Evolutionary conservation across 2,888 invertebrate genomes (phyloP).

Genomic region (Ptycholaimellus sp.): DNA sequence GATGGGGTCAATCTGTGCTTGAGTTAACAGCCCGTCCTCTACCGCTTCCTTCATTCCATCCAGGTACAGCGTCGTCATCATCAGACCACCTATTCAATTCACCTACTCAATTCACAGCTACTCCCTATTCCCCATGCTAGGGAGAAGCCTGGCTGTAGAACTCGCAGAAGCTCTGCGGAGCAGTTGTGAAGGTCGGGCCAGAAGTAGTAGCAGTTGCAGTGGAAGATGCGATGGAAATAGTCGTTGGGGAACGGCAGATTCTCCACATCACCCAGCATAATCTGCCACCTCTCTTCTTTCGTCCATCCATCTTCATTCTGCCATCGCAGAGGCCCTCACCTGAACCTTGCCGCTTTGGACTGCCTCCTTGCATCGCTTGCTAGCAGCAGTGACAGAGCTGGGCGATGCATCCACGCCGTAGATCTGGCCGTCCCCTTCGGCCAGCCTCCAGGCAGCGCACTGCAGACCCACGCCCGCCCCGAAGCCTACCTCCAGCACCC

Average conservation of each 20-base stretch:
- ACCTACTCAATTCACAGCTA: too few relatives aligned
- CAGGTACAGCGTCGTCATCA: slow-evolving; percentile 15
- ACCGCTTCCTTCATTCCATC: slow-evolving; percentile 7
- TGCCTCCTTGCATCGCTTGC: too few relatives aligned
- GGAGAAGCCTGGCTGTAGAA: slow-evolving; percentile 22
- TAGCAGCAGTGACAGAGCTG: too few relatives aligned
- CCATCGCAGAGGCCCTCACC: too few relatives aligned
- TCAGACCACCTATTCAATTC: slow-evolving; percentile 11
- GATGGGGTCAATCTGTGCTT: slow-evolving; percentile 13
- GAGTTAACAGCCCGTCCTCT: slow-evolving; percentile 10
- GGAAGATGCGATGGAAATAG: slow-evolving; percentile 19
- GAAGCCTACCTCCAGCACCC: slow-evolving; percentile 20
- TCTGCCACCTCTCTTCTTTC: too few relatives aligned
- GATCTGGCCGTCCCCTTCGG: slow-evolving; percentile 17
- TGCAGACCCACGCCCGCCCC: slow-evolving; percentile 18
- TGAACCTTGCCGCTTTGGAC: too few relatives aligned
- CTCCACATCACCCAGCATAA: too few relatives aligned
- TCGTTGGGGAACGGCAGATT: slow-evolving; percentile 15
- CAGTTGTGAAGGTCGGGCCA: slow-evolving; percentile 16
- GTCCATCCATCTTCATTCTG: too few relatives aligned
- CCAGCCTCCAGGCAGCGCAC: slow-evolving; percentile 10
- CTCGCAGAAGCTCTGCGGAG: slow-evolving; percentile 16
- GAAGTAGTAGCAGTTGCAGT: slow-evolving; percentile 23
- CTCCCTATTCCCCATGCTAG: too few relatives aligned
- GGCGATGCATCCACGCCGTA: slow-evolving; percentile 22